These are phyloP conservation scores for Phocoena phocoena DNA, from an alignment of 2,113 vertebrate species.

Conservation along the genomic window DNA sequence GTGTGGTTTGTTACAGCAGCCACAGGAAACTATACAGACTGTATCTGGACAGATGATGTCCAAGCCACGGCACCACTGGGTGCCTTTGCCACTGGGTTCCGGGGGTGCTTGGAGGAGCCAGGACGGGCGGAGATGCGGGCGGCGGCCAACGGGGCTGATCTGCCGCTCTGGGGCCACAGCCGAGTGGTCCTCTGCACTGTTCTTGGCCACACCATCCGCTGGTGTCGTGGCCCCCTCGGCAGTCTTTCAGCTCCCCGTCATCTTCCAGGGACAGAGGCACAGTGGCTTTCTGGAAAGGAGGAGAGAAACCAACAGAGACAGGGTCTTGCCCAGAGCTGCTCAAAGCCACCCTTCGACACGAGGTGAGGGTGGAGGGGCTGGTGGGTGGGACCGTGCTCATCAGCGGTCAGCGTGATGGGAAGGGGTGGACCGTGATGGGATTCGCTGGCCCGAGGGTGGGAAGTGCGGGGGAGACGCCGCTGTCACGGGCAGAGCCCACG, in stretches of 20 bases:
- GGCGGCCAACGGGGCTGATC: not conserved
- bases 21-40: not conserved
- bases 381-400: accelerated
- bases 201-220: not conserved
- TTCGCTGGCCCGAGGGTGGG: not conserved
- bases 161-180: not conserved
- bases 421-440: not conserved
- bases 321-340: not conserved
- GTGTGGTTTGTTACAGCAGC: not conserved
- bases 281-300: slow-evolving; percentile 30
- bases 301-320: not conserved
- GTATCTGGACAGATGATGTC: not conserved
- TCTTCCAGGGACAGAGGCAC: slow-evolving; percentile 55
- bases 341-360: not conserved
- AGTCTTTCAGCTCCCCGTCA: slow-evolving; percentile 14
- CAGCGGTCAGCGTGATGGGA: not conserved
- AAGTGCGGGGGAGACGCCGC: not conserved
- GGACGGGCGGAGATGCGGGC: accelerated
- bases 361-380: not conserved
- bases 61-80: accelerated
- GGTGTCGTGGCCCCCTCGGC: not conserved
- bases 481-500: accelerated
- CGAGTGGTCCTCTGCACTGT: not conserved
- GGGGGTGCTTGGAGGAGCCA: accelerated
- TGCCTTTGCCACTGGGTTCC: not conserved